Base-by-base conservation (phyloP, 2,113 vertebrate genomes). In the Tyrannus savana region DNA sequence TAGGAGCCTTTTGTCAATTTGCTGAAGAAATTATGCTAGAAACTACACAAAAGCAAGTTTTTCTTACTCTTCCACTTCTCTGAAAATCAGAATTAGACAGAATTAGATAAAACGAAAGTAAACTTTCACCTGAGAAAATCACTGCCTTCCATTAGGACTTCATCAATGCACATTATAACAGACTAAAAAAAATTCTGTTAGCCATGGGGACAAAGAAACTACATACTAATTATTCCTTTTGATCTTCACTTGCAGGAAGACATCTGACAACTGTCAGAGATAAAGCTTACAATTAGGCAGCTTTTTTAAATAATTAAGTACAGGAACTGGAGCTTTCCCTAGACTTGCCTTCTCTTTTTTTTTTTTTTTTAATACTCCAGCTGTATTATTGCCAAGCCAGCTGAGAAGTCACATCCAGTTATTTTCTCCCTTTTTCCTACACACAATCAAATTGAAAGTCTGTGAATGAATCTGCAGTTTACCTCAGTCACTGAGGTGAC, bases 191-290 rank as follows among this genome's bases (percentile, higher is more conserved):
- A 96, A 87, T 11, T 91, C 55, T 96, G 59, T 53, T 91, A 93
- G 92, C 92, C 83, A 95, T 22, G 17, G 74, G 93, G 90, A 96
- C 88, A 96, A 92, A 95, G 68, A 90, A 68, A 90, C 88, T 95
- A 86, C 72, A 90, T 46, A 68, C 85, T 95, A 96, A 94, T 94
- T 97, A 96, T 96, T 96, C 92, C 37, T 93, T 96, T 96, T 96
- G 93, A 96, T 96, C 90, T 90, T 96, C 60, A 90, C 73, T 94
- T 93, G 85, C 76, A 93, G 85, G 92, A 93, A 96, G 93, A 95
- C 72, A 91, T 95, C 90, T 95, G 95, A 95, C 90, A 97, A 94
- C 92, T 96, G 92, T 88, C 83, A 96, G 64, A 93, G 92, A 96
- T 96, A 96, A 97, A 95, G 64, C 82, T 93, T 55, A 96, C 92